Conservation (phyloP, 2,888 invertebrate genomes). For the Drosophila pegasa region DNA sequence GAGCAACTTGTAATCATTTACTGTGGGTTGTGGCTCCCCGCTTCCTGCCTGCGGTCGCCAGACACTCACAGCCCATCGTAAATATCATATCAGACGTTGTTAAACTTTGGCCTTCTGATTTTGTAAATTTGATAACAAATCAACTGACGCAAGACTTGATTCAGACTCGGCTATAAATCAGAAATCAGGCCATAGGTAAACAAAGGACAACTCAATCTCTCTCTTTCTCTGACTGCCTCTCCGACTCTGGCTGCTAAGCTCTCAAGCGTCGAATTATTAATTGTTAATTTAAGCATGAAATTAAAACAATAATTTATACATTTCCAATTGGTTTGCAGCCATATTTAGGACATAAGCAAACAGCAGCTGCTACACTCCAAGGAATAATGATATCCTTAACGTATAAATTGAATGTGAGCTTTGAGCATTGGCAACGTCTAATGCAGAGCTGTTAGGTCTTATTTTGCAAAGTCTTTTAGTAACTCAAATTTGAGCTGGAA, state of each 20-base stretch:
- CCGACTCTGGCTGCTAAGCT: slow-evolving; percentile 14
- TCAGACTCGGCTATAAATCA: slow-evolving; percentile 13
- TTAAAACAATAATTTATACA: slow-evolving; percentile 76
- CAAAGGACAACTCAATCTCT: slow-evolving; percentile 29
- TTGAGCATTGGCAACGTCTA: background rate
- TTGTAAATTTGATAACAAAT: slow-evolving; percentile 72
- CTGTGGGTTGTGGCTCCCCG: slow-evolving; percentile 20
- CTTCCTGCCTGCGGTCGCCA: slow-evolving; percentile 20
- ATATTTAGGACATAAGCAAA: slow-evolving; percentile 25
- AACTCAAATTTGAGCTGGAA: too few relatives aligned
- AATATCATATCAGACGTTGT: slow-evolving; percentile 75
- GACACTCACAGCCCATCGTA: slow-evolving; percentile 26
- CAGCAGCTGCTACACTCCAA: slow-evolving; percentile 18
- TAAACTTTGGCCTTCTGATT: slow-evolving; percentile 75
- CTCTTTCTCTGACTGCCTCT: background rate
- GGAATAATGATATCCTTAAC: slow-evolving; percentile 37
- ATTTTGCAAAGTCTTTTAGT: too few relatives aligned
- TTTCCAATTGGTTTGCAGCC: slow-evolving; percentile 36
- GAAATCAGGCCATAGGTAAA: slow-evolving; percentile 50
- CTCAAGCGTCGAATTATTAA: slow-evolving; percentile 67
- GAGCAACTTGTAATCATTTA: slow-evolving; percentile 47
- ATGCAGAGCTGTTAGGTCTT: too few relatives aligned
- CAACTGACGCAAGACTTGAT: slow-evolving; percentile 13
- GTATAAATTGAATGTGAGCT: background rate
- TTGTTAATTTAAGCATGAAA: slow-evolving; percentile 83